phyloP scores from a whole-genome alignment of 2,888 invertebrate genomes.

The Diachrysia chrysitis region DNA sequence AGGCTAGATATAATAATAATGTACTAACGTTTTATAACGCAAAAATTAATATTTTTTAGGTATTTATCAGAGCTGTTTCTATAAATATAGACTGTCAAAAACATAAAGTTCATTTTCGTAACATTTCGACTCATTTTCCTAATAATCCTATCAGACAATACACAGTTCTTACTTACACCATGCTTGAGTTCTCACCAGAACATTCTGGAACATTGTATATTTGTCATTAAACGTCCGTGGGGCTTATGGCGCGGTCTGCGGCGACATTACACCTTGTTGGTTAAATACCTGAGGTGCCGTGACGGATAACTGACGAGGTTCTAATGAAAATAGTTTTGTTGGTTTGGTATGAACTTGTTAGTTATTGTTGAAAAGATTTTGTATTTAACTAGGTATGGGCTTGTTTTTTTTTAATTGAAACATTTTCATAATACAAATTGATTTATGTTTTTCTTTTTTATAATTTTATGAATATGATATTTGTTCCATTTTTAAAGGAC shows the following conservation, averaged over 20 bases:
- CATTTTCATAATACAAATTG: too few species aligned
- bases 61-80: background rate
- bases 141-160: background rate
- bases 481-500: background rate
- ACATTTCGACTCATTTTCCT: background rate
- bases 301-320: background rate
- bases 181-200: conserved; percentile 7
- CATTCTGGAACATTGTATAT: conserved; percentile 7
- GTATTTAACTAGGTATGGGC: background rate
- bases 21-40: too few species aligned
- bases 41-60: background rate
- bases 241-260: background rate
- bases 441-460: too few species aligned
- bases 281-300: background rate
- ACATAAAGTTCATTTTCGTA: background rate
- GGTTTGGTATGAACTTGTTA: background rate
- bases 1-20: too few species aligned
- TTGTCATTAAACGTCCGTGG: conserved; percentile 12
- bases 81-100: background rate
- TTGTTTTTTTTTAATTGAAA: too few species aligned
- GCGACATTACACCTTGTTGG: background rate
- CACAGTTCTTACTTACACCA: background rate
- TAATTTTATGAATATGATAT: too few species aligned
- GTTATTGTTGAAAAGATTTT: background rate
- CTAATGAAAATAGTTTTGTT: conserved; percentile 4